Percentiles rank a stretch among this genome's conserved stretches.
These are phyloP conservation scores for Rhagophthalmus giganteus DNA, from an alignment of 2,888 invertebrate genomes.

Conservation along the genomic window DNA sequence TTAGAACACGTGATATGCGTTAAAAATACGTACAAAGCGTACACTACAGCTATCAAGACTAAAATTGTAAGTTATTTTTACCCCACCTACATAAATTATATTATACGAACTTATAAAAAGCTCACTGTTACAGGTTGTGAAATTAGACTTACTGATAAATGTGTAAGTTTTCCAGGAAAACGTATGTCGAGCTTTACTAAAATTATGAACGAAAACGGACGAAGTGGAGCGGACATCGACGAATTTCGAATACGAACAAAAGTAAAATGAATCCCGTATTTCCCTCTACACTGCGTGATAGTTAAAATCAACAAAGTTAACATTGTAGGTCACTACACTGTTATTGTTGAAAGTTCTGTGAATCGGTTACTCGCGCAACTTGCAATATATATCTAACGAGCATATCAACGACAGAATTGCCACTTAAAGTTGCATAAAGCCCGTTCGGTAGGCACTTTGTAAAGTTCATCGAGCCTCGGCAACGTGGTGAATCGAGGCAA, in stretches of 20 bases:
- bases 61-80: conserved; percentile 39
- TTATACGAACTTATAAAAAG: conserved; percentile 34
- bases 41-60: conserved; percentile 37
- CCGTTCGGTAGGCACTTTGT: too few species aligned
- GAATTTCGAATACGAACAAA: conserved; percentile 9
- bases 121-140: conserved; percentile 23
- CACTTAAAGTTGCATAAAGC: too few species aligned
- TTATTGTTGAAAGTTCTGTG: conserved; percentile 1
- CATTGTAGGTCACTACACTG: neutral
- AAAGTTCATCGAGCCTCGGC: too few species aligned
- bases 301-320: too few species aligned
- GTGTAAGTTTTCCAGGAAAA: conserved; percentile 17
- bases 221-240: conserved; percentile 28
- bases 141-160: conserved; percentile 18
- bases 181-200: conserved; percentile 29
- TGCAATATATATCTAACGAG: too few species aligned
- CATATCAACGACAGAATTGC: too few species aligned
- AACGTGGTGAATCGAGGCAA: too few species aligned
- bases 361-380: too few species aligned
- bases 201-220: conserved; percentile 31
- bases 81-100: conserved; percentile 39
- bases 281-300: too few species aligned
- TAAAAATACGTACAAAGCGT: conserved; percentile 30
- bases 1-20: conserved; percentile 19
- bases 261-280: too few species aligned